Evolutionary conservation across 2,797 vertebrate genomes (phyloP).

Genomic region (Pogoniulus pusillus): DNA sequence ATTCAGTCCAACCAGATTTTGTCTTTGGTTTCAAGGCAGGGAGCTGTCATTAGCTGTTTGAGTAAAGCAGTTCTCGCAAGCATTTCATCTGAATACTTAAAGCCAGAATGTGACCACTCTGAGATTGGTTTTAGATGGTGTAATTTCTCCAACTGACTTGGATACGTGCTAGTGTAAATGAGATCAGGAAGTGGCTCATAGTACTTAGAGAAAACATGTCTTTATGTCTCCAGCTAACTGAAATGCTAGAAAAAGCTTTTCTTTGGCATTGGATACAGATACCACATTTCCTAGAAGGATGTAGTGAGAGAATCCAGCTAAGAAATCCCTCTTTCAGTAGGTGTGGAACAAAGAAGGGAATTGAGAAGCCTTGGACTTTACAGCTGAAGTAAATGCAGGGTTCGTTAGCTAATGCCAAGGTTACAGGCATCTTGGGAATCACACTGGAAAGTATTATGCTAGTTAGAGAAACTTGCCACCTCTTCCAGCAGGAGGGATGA

Average conservation of each 20-base stretch:
- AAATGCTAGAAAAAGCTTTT: constrained; percentile 22
- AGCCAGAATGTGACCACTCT: not conserved
- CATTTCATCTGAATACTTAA: not conserved
- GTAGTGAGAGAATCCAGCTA: constrained; percentile 1
- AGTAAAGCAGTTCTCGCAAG: constrained; percentile 13
- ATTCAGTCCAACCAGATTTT: not conserved
- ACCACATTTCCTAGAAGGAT: constrained; percentile 6
- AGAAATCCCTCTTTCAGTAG: constrained; percentile 6
- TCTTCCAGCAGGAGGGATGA: not conserved
- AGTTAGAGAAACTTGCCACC: not conserved
- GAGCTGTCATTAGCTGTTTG: not conserved
- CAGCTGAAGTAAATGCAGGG: not conserved
- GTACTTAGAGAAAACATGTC: constrained; percentile 1
- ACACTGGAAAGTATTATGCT: not conserved
- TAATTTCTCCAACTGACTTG: constrained; percentile 2
- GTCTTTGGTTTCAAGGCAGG: not conserved
- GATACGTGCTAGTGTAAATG: constrained; percentile 3
- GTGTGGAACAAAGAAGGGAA: not conserved
- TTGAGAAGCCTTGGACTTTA: constrained; percentile 21
- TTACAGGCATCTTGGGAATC: not conserved
- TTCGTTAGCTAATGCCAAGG: not conserved
- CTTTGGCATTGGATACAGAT: constrained; percentile 28
- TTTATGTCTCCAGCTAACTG: constrained; percentile 27
- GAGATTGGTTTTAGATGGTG: not conserved
- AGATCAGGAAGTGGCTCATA: constrained; percentile 42